phyloP scores from a whole-genome alignment of 92 coral and sea anemone species.

The Hydrozoanthus gracilis region DNA sequence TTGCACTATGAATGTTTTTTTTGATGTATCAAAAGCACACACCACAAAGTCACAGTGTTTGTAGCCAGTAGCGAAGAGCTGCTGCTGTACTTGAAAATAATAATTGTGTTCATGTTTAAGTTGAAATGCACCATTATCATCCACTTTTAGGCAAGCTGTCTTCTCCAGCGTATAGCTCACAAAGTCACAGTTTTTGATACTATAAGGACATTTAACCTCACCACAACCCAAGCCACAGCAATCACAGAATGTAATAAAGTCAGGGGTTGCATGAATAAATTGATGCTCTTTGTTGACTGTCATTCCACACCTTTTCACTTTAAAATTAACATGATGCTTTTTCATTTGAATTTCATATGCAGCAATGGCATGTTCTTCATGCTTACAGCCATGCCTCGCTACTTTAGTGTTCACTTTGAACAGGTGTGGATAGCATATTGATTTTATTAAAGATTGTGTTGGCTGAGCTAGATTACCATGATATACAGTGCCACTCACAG shows the following conservation, averaged over 20 bases:
- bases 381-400: constrained; percentile 56
- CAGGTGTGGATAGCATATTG: constrained; percentile 35
- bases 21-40: constrained; percentile 21
- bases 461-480: constrained; percentile 40
- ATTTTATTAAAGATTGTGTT: constrained; percentile 32
- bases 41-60: constrained; percentile 67
- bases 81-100: constrained; percentile 73
- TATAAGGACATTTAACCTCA: constrained; percentile 69
- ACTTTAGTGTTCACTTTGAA: constrained; percentile 51
- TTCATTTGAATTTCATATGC: constrained; percentile 53
- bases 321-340: constrained; percentile 29
- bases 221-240: constrained; percentile 80
- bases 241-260: constrained; percentile 64
- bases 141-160: too few species aligned
- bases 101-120: constrained; percentile 61
- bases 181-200: constrained; percentile 49
- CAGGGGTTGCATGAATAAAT: constrained; percentile 80
- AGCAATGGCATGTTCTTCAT: constrained; percentile 52
- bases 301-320: constrained; percentile 48
- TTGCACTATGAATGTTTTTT: constrained; percentile 1
- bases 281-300: constrained; percentile 47
- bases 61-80: constrained; percentile 59
- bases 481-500: constrained; percentile 38
- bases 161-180: constrained; percentile 26
- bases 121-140: constrained; percentile 39